Evolutionary conservation across 2,113 vertebrate genomes (phyloP).

Genomic region (Gasterosteus nipponicus): DNA sequence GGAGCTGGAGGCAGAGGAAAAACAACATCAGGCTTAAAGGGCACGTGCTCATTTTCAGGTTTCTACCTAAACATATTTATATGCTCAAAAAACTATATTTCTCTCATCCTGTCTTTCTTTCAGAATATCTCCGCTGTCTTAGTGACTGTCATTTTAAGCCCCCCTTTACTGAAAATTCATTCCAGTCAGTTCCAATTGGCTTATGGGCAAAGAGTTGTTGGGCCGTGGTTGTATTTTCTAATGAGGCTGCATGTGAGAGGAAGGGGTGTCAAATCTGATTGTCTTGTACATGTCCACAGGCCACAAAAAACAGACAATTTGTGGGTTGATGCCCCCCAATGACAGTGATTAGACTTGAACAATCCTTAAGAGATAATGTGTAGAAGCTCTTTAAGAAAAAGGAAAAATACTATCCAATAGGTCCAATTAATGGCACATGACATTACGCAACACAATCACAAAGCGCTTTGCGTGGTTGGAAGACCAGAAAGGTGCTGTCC

Average conservation of each 20-base stretch:
- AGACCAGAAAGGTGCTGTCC: no score
- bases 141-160: background rate
- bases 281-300: no score
- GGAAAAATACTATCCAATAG: background rate
- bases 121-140: background rate
- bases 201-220: background rate
- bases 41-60: background rate
- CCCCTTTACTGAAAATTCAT: background rate
- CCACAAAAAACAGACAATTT: no score
- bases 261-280: background rate
- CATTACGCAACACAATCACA: background rate
- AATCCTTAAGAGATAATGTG: background rate
- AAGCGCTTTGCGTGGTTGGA: no score
- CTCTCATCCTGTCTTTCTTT: background rate
- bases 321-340: background rate
- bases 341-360: background rate
- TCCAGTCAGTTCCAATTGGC: background rate
- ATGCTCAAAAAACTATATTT: background rate
- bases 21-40: background rate
- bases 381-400: background rate
- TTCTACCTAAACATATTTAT: background rate
- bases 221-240: background rate
- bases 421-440: background rate
- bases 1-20: slow-evolving; percentile 77
- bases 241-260: background rate